Evolutionary conservation across 2,888 invertebrate genomes (phyloP).

Genomic region (Macrostomum cliftonense): DNA sequence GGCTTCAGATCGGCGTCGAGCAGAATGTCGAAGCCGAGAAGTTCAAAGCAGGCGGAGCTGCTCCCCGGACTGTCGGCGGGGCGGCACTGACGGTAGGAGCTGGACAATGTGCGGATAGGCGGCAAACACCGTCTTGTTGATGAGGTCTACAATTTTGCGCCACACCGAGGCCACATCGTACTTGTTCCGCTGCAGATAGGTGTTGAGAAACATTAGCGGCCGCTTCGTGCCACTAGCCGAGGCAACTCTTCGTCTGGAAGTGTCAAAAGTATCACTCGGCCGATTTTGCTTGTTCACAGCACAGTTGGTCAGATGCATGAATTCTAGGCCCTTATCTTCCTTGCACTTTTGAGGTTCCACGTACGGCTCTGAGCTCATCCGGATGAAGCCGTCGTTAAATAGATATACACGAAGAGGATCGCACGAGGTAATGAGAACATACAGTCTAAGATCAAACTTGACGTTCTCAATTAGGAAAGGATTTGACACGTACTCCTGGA

Average conservation of each 20-base stretch:
- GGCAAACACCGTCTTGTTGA: conserved; percentile 31
- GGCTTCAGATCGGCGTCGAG: conserved; percentile 32
- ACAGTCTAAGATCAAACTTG: conserved; percentile 36
- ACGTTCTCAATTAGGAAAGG: conserved; percentile 35
- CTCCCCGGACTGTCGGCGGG: conserved; percentile 27
- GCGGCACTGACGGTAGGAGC: conserved; percentile 36
- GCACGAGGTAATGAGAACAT: conserved; percentile 35
- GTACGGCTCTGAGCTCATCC: conserved; percentile 36
- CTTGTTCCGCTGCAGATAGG: conserved; percentile 28
- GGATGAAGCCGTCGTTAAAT: conserved; percentile 34
- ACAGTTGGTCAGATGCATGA: conserved; percentile 38
- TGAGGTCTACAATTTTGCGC: conserved; percentile 32
- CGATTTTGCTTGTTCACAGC: conserved; percentile 34
- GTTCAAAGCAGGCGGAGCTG: conserved; percentile 36
- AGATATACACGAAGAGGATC: conserved; percentile 34
- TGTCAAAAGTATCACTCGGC: conserved; percentile 22
- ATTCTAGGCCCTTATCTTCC: conserved; percentile 23
- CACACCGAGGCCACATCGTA: conserved; percentile 29
- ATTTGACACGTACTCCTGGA: conserved; percentile 37
- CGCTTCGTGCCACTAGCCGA: conserved; percentile 29
- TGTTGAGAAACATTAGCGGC: conserved; percentile 30
- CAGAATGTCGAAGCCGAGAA: conserved; percentile 35
- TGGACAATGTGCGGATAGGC: conserved; percentile 32
- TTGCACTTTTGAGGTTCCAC: conserved; percentile 28
- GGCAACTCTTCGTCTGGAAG: conserved; percentile 17